Conservation (phyloP, 2,797 vertebrate genomes). For the Rhinella marina region DNA sequence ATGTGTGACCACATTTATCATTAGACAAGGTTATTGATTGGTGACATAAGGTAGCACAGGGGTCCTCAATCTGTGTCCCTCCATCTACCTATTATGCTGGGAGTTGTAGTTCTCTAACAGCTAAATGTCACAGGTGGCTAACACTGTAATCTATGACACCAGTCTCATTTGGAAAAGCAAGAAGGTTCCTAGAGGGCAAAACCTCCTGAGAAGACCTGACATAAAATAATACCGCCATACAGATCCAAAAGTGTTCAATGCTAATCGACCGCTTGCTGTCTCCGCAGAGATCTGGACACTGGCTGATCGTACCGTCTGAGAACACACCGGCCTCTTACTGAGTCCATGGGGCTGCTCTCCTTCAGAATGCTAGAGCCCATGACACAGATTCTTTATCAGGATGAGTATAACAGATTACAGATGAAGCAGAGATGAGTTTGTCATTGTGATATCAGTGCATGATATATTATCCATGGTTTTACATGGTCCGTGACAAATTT, state of each 20-base stretch:
- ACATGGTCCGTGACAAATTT: no score
- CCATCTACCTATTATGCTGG: no score
- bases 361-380: neutral
- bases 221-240: neutral
- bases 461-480: neutral
- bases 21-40: no score
- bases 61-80: no score
- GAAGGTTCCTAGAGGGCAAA: neutral
- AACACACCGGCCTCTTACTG: rapidly evolving
- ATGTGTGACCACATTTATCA: no score
- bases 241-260: conserved; percentile 11
- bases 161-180: neutral
- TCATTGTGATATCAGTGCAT: neutral
- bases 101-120: no score
- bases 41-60: no score
- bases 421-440: neutral
- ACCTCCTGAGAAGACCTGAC: neutral
- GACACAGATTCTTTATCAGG: no score
- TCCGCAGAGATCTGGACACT: neutral
- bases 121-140: neutral
- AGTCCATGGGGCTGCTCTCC: neutral
- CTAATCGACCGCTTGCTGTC: neutral
- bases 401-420: no score
- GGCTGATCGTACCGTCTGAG: neutral
- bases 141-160: neutral